Conservation (phyloP, 2,797 vertebrate genomes). For the Tiaroga cobitis region DNA sequence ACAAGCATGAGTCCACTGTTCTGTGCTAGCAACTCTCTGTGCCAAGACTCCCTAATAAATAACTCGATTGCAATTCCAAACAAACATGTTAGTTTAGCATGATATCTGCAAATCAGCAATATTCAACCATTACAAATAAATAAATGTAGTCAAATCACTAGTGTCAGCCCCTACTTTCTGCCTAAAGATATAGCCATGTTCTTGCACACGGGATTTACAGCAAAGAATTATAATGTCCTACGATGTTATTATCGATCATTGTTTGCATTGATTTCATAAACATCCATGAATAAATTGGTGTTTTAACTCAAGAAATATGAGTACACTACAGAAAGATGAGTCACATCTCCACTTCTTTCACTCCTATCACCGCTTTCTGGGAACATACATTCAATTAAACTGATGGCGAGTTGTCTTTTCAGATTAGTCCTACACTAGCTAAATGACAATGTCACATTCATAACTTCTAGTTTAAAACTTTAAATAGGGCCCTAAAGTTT, state of each 20-base stretch:
- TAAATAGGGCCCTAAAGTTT: not conserved
- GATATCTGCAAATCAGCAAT: not conserved
- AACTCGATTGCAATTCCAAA: not conserved
- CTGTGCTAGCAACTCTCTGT: not conserved
- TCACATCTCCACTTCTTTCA: not conserved
- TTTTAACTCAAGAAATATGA: not conserved
- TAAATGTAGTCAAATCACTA: not conserved
- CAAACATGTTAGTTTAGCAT: not conserved
- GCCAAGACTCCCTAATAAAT: not conserved
- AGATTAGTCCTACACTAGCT: not conserved
- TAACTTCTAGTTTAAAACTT: not conserved
- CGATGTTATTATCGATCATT: not conserved
- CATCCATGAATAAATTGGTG: not conserved
- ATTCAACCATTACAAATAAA: not conserved
- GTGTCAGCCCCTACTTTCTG: not conserved
- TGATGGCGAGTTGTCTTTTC: not conserved
- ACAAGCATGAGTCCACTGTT: conserved; percentile 21
- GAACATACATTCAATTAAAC: not conserved
- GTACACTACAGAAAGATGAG: not conserved
- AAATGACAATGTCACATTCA: not conserved
- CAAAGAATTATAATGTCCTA: not conserved
- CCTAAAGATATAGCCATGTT: not conserved
- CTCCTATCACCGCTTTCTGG: not conserved
- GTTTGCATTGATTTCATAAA: conserved; percentile 1
- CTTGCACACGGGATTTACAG: not conserved